These are phyloP conservation scores for Drosophila mettleri DNA, from an alignment of 2,888 invertebrate genomes.

Conservation along the genomic window DNA sequence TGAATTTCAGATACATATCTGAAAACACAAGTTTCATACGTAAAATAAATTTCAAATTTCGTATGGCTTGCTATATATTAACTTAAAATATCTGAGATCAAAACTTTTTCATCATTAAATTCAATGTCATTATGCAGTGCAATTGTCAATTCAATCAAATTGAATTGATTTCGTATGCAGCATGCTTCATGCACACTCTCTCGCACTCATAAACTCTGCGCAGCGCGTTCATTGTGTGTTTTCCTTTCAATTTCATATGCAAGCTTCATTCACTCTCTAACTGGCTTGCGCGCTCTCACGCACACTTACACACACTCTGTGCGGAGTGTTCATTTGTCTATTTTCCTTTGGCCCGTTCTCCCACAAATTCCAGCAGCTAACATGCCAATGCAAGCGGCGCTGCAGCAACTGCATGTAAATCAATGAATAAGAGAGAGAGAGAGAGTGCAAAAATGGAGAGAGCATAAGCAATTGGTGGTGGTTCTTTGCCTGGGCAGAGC, in stretches of 20 bases:
- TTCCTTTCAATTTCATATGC: neutral
- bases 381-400: constrained; percentile 5
- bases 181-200: neutral
- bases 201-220: neutral
- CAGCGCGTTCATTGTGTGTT: neutral
- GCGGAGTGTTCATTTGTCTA: neutral
- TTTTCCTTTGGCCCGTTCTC: constrained; percentile 12
- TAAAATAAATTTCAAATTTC: too few species aligned
- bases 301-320: neutral
- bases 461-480: constrained; percentile 11
- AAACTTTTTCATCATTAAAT: too few species aligned
- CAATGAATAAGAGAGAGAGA: neutral
- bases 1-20: too few species aligned
- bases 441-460: neutral
- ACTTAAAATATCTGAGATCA: too few species aligned
- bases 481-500: constrained; percentile 26
- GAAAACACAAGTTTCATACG: too few species aligned
- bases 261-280: neutral
- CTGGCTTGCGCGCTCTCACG: neutral
- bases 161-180: constrained; percentile 14
- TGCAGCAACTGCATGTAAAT: neutral
- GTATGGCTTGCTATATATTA: too few species aligned
- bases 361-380: constrained; percentile 19
- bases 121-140: neutral
- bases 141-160: constrained; percentile 3